Conservation (phyloP, 1,140 invertebrate genomes). For the Lasioglossum albipes region DNA sequence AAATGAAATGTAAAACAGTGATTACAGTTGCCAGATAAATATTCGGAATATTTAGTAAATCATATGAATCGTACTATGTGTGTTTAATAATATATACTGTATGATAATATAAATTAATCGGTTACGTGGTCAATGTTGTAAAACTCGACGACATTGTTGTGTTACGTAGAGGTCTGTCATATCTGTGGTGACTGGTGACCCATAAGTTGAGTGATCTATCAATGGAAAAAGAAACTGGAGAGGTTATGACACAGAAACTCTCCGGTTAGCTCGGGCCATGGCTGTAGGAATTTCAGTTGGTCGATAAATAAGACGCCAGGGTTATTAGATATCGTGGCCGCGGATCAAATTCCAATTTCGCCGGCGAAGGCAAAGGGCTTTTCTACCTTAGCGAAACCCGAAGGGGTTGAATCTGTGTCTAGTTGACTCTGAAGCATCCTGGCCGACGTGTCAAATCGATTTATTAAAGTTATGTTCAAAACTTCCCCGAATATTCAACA, state of each 20-base stretch:
- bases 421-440: conserved; percentile 19
- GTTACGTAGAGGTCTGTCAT: neutral
- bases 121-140: neutral
- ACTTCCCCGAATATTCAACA: neutral
- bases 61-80: too few species aligned
- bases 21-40: too few species aligned
- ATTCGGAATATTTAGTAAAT: too few species aligned
- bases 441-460: conserved; percentile 26
- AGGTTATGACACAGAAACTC: conserved; percentile 25
- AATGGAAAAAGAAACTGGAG: conserved; percentile 6
- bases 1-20: too few species aligned
- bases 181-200: neutral
- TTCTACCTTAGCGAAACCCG: conserved; percentile 7
- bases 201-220: neutral
- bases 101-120: neutral
- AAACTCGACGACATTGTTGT: neutral
- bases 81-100: too few species aligned
- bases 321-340: conserved; percentile 66
- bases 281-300: conserved; percentile 55
- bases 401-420: conserved; percentile 42
- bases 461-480: neutral
- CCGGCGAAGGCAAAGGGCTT: conserved; percentile 44
- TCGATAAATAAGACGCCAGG: conserved; percentile 65
- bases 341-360: conserved; percentile 69
- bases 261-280: conserved; percentile 24